phyloP scores from a whole-genome alignment of 2,888 invertebrate genomes.

The Syrista parreyssii region DNA sequence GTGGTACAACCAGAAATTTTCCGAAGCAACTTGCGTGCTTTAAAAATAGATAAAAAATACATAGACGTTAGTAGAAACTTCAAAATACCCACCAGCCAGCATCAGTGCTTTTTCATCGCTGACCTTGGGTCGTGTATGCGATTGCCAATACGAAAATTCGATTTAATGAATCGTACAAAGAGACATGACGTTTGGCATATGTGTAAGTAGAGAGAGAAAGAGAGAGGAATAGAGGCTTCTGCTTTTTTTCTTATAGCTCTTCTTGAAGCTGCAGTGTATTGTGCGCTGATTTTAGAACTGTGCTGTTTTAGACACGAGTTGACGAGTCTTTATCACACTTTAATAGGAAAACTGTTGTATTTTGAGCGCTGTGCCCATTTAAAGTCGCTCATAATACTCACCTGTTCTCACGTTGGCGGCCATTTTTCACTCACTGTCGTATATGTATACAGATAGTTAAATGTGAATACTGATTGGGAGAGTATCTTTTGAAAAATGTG shows the following conservation, averaged over 20 bases:
- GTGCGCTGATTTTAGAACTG: not conserved
- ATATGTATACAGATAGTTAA: not conserved
- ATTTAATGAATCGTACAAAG: slow-evolving; percentile 3
- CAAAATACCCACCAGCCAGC: slow-evolving; percentile 9
- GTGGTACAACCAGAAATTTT: not conserved
- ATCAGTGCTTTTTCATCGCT: slow-evolving; percentile 14
- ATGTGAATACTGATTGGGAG: not conserved
- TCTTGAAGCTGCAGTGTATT: not conserved
- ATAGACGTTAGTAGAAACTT: not conserved
- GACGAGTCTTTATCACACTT: not conserved
- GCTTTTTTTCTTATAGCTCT: not conserved
- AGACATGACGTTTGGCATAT: not conserved
- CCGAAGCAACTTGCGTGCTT: not conserved
- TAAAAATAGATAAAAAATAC: not conserved
- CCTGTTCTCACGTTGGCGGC: slow-evolving; percentile 59
- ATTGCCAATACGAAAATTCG: not conserved
- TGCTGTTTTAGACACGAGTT: not conserved
- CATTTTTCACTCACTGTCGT: slow-evolving; percentile 42
- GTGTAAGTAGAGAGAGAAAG: not conserved
- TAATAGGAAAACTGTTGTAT: not conserved
- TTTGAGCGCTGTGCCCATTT: not conserved
- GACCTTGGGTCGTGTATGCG: slow-evolving; percentile 16
- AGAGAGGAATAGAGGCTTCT: not conserved
- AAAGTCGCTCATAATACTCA: slow-evolving; percentile 41
- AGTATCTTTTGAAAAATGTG: not conserved